These are phyloP conservation scores for Craseonycteris thonglongyai DNA, from an alignment of 2,113 vertebrate species.

Conservation along the genomic window DNA sequence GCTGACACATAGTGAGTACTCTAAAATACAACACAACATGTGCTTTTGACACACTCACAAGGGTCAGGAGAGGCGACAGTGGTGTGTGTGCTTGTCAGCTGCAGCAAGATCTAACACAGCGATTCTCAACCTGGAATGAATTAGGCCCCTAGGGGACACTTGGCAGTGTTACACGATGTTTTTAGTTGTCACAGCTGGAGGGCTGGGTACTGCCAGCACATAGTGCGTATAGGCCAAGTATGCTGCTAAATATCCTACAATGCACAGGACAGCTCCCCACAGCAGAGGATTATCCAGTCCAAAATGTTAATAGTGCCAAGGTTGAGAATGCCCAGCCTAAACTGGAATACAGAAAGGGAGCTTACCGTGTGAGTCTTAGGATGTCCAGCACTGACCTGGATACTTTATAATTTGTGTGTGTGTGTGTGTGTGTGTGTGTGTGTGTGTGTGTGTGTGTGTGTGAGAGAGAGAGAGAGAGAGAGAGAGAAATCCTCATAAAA, in stretches of 20 bases:
- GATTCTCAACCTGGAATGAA: not conserved
- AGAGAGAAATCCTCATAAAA: not conserved
- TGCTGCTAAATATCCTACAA: not conserved
- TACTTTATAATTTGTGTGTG: too few species aligned
- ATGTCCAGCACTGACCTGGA: not conserved
- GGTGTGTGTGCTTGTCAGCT: not conserved
- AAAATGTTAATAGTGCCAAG: not conserved
- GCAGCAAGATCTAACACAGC: not conserved
- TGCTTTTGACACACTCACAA: rapidly evolving
- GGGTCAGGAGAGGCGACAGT: not conserved
- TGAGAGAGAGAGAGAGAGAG: too few species aligned
- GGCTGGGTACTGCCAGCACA: not conserved
- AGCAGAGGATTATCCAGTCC: not conserved
- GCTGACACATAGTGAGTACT: rapidly evolving
- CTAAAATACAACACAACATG: rapidly evolving
- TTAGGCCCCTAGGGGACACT: not conserved
- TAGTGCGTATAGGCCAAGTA: not conserved
- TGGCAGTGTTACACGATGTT: not conserved
- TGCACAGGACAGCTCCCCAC: not conserved
- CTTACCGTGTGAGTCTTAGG: not conserved
- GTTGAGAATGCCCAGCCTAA: not conserved
- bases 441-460: too few species aligned
- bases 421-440: too few species aligned
- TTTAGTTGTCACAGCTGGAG: not conserved
- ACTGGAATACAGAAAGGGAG: not conserved